Percentiles rank a stretch among this genome's conserved stretches.
Evolutionary conservation across 1,140 invertebrate species (phyloP).

Genomic region (Conus betulinus): DNA sequence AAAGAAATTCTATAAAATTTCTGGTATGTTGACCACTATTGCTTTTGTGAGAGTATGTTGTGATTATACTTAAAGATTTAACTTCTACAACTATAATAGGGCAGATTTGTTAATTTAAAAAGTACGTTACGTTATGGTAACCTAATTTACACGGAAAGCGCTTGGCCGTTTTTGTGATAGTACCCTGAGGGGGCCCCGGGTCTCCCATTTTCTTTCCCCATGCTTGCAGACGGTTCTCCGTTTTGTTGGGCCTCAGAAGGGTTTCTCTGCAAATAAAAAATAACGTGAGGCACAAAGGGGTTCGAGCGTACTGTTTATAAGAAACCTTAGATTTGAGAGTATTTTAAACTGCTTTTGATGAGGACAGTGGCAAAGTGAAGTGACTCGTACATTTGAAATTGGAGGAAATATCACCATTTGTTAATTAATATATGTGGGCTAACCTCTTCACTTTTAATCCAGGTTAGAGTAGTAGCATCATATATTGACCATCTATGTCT

Average conservation of each 20-base stretch:
- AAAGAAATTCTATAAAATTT: constrained; percentile 1
- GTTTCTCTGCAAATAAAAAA: background rate
- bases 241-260: constrained; percentile 21
- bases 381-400: no score
- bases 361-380: no score
- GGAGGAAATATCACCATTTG: no score
- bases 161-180: background rate
- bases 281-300: background rate
- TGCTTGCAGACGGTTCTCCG: background rate
- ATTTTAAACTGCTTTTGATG: no score
- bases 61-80: background rate
- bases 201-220: background rate
- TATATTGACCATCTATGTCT: no score
- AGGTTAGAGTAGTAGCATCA: no score
- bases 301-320: background rate
- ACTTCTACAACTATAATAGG: background rate
- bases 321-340: no score
- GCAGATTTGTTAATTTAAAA: background rate
- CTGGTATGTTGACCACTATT: background rate
- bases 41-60: background rate
- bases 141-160: background rate
- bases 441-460: no score
- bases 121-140: background rate
- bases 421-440: no score
- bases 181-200: constrained; percentile 37